Base-by-base conservation (phyloP, 1,140 invertebrate species). In the Drosophila bipectinata region DNA sequence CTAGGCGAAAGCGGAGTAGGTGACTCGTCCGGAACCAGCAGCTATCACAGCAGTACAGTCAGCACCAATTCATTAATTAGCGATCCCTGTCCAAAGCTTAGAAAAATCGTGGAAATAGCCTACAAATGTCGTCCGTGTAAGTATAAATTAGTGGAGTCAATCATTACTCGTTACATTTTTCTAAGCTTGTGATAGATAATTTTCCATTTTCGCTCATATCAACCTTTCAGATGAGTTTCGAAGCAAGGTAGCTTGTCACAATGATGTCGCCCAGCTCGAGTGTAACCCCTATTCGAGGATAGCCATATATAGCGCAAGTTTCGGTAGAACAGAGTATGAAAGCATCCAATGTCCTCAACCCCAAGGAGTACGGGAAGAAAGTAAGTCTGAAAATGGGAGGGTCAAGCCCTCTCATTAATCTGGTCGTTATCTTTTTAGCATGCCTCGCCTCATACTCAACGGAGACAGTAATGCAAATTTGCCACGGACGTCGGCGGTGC, bases 81-180 rank as follows among this genome's bases (percentile, higher is more conserved):
- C 63, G 97, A 98, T 92, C 97, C 97, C 0, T 98, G 98, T 92
- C 97, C 97, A 26, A 95, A 95, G 37, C 94, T 95, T 9, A 93
- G 95, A 28, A 98, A 98, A 92, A 98, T 97, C 92, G 96, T 98
- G 76, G 97, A 98, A 93, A 96, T 98, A 24, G 96, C 97, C 64
- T 98, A 97, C 93, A 98, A 98, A 93, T 99, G 97, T 93, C 94
- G 97, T 92, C 98, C 97, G 91, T 97, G 97, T 98, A 94, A 97
- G 97, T 97, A 92, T 69, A 10, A 3, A 71, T 60, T 41, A 41
- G 3, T 71, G 61, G 57, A 63, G 1, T 15, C 15, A 15, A 15
- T 15, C 15, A 15, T 15, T 15, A 15, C 15, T 6, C 4, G 26
- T 28, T 4, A 6, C 26, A 28, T 21, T 21, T 3, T 21, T 21